phyloP scores from a whole-genome alignment of 2,797 vertebrate species.

The Platalea minor region DNA sequence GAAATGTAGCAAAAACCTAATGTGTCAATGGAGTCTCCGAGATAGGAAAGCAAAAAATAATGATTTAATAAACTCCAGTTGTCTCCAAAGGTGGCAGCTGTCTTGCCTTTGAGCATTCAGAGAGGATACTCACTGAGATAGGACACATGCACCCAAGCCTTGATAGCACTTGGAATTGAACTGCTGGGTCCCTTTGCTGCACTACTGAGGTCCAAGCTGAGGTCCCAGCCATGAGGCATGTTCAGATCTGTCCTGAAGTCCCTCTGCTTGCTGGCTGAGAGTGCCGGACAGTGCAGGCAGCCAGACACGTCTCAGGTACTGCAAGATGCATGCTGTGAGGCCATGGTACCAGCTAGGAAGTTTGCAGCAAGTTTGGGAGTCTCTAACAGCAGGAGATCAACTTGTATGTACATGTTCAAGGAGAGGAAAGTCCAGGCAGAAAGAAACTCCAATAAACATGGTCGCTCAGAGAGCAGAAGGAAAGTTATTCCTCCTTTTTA shows the following conservation, averaged over 20 bases:
- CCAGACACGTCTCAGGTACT: not conserved
- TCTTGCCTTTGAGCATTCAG: not conserved
- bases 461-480: not conserved
- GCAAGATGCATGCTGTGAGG: not conserved
- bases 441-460: not conserved
- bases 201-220: not conserved
- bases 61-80: not conserved
- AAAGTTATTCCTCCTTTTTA: not conserved
- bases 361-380: not conserved
- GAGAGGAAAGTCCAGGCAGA: not conserved
- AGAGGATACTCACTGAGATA: not conserved
- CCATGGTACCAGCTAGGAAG: not conserved
- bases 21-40: not conserved
- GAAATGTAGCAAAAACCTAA: not conserved
- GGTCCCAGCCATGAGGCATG: not conserved
- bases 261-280: not conserved
- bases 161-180: not conserved
- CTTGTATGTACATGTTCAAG: not conserved
- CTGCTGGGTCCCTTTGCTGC: not conserved
- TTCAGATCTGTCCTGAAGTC: not conserved
- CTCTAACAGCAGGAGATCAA: not conserved
- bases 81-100: not conserved
- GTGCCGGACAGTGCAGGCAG: not conserved
- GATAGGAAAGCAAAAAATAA: not conserved
- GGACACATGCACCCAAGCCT: not conserved